Base-by-base conservation (phyloP, 2,888 invertebrate species). In the Stenchaetothrips biformis region DNA sequence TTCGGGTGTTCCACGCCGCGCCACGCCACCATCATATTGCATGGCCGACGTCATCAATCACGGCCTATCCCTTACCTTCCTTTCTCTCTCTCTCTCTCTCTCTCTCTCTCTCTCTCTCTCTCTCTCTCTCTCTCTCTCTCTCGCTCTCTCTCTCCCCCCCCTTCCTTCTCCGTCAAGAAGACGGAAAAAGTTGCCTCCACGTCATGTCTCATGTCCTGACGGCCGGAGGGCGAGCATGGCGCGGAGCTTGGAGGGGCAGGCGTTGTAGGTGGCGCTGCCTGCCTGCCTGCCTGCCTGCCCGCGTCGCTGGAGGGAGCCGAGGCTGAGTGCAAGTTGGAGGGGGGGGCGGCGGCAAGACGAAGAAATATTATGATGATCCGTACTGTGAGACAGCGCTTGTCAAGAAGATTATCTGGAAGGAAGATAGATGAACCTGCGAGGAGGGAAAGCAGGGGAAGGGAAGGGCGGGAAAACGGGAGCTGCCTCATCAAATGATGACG, bases 361-460 rank as follows among this genome's bases (percentile, higher is more conserved):
- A 74, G 67, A 74, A 74, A 74, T 74, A 74, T 74, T 74, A 74
- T 74, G 67, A 74, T 74, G 67, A 74, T 74, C 67, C 67, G 67
- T 25, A 74, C 25, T 74, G 67, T 74, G 67, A 74, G 67, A 74
- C 67, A 74, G 67, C 67, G 67, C 67, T 74, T 74, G 67, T 74
- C 67, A 74, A 74, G 67, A 74, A 74, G 67, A 74, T 74, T 74
- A 74, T 74, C 67, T 74, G 67, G 67, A 74, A 74, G 67, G 67
- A 74, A 74, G 67, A 74, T 74, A 74, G 67, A 74, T 74, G 67
- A 74, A 74, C 67, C 53, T 53, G 53, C 53, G 18, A 37, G 37
- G 37, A 37, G 37, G 37, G 37, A 37, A 4, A 37, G 37, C 37
- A 4, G 53, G 53, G 53, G 6, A 7, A 9, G 53, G 53, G 37